Evolutionary conservation across 2,888 invertebrate genomes (phyloP).

Genomic region (Glomeris marginata): DNA sequence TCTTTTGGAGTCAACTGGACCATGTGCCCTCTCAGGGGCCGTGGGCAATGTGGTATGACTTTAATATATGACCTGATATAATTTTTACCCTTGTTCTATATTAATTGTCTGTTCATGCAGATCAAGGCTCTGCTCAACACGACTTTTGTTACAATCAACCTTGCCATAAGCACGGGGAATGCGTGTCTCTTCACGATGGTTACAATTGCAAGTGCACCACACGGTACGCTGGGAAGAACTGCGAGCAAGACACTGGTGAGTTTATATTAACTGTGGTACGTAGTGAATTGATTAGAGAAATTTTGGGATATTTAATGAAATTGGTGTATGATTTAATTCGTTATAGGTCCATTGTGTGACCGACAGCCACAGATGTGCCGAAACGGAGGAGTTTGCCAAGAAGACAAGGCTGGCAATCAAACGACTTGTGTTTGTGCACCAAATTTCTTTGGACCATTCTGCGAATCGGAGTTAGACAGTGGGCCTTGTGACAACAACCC

Average conservation of each 20-base stretch:
- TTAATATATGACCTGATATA: no score
- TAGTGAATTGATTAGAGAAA: neutral
- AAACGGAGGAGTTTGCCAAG: constrained; percentile 19
- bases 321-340: neutral
- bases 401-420: constrained; percentile 18
- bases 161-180: constrained; percentile 19
- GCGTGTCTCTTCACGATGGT: constrained; percentile 14
- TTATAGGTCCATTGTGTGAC: constrained; percentile 20
- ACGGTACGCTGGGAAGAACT: constrained; percentile 17
- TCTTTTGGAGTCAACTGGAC: constrained; percentile 51
- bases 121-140: neutral
- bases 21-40: constrained; percentile 54
- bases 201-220: constrained; percentile 26
- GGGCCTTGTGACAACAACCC: constrained; percentile 42
- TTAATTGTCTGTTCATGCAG: no score
- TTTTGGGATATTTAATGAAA: neutral
- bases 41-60: constrained; percentile 69
- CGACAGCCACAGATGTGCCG: constrained; percentile 15
- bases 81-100: no score
- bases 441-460: constrained; percentile 43
- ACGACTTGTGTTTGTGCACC: constrained; percentile 40
- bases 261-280: no score
- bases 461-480: constrained; percentile 19
- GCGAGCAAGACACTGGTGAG: constrained; percentile 17
- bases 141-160: constrained; percentile 20